phyloP scores from a whole-genome alignment of 2,797 vertebrate species.

The Miichthys miiuy region DNA sequence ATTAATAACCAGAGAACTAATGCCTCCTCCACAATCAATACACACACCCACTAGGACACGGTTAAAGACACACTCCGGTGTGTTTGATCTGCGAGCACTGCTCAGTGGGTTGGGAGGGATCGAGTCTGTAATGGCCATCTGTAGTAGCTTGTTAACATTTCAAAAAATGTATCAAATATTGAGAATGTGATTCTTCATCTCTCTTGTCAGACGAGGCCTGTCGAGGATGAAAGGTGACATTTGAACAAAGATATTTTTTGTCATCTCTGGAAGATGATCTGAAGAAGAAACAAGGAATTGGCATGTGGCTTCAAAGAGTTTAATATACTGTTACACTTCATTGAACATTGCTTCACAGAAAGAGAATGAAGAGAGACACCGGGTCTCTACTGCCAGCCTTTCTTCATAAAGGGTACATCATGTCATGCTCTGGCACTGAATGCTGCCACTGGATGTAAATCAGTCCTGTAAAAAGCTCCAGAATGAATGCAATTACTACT shows the following conservation, averaged over 20 bases:
- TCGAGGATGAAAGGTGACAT: conserved; percentile 16
- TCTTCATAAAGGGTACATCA: neutral
- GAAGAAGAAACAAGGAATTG: neutral
- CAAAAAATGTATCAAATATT: conserved; percentile 8
- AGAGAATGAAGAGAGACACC: neutral
- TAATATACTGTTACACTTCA: neutral
- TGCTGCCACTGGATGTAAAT: neutral
- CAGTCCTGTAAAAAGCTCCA: neutral
- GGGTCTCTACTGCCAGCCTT: neutral
- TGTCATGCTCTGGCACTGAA: neutral
- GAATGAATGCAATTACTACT: neutral
- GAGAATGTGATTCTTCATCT: conserved; percentile 10
- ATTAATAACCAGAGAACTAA: conserved; percentile 80
- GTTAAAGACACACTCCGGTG: conserved; percentile 58
- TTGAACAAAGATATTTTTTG: conserved; percentile 13
- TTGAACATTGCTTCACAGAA: neutral
- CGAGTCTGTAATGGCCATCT: conserved; percentile 25
- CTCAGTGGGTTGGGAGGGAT: conserved; percentile 20
- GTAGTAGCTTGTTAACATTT: conserved; percentile 26
- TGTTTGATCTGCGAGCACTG: conserved; percentile 41
- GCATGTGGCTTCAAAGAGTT: conserved; percentile 7
- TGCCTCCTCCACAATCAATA: conserved; percentile 74
- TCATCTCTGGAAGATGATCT: neutral
- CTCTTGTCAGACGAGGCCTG: neutral
- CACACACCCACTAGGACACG: conserved; percentile 45